These are phyloP conservation scores for Altica lythri DNA, from an alignment of 2,888 invertebrate genomes.

Conservation along the genomic window DNA sequence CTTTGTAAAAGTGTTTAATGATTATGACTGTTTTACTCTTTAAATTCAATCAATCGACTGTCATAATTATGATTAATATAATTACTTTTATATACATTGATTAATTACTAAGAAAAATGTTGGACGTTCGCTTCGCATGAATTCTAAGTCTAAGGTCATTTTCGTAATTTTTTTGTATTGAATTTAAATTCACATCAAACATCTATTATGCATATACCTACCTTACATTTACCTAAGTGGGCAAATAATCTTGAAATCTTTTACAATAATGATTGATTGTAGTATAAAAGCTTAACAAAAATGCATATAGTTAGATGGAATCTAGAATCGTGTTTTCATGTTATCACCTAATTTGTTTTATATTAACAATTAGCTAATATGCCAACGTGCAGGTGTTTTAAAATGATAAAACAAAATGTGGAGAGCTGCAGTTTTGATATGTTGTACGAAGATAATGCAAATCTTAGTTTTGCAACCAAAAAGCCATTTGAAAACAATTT, in stretches of 20 bases:
- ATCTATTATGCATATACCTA: background rate
- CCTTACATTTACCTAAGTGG: background rate
- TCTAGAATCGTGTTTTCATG: conserved; percentile 17
- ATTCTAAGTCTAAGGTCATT: conserved; percentile 12
- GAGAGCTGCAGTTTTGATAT: too few relatives aligned
- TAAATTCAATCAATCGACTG: conserved; percentile 2
- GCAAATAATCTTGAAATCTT: conserved; percentile 17
- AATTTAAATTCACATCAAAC: conserved; percentile 23
- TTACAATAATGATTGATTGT: conserved; percentile 11
- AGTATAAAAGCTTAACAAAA: conserved; percentile 16
- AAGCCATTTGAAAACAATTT: too few relatives aligned
- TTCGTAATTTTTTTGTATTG: background rate
- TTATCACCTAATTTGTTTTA: conserved; percentile 22
- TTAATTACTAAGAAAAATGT: conserved; percentile 8
- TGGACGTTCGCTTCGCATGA: conserved; percentile 5
- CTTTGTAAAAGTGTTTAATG: background rate
- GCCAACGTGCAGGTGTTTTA: too few relatives aligned
- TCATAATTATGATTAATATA: conserved; percentile 10
- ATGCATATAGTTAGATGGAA: conserved; percentile 12
- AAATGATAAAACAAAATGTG: too few relatives aligned
- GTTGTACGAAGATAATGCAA: too few relatives aligned
- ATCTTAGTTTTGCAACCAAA: too few relatives aligned
- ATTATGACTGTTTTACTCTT: background rate
- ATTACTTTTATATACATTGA: conserved; percentile 1
- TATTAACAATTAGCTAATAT: background rate